Evolutionary conservation across 2,888 invertebrate species (phyloP).

Genomic region (Cheiracanthium punctorium): DNA sequence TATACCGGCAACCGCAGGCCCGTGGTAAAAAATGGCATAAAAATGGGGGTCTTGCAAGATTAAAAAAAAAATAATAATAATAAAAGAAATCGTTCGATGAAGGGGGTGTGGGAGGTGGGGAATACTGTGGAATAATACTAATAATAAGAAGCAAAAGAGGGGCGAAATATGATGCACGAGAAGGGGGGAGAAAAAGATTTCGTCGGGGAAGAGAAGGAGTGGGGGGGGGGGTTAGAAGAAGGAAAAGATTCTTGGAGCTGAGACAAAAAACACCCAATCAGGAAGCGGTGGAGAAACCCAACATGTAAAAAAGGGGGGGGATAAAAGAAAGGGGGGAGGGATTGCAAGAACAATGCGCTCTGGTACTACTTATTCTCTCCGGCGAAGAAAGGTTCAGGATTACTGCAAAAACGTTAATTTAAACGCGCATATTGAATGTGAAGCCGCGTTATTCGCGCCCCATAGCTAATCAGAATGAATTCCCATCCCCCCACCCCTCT

Average conservation of each 20-base stretch:
- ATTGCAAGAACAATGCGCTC: constrained; percentile 52
- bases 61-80: background rate
- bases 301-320: constrained; percentile 27
- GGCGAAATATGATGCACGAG: constrained; percentile 47
- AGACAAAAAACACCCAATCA: constrained; percentile 54
- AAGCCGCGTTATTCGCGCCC: constrained; percentile 58
- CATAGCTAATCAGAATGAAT: constrained; percentile 59
- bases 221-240: constrained; percentile 2
- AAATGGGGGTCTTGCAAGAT: constrained; percentile 11
- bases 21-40: constrained; percentile 1
- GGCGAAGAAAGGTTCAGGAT: constrained; percentile 62
- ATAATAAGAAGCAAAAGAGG: constrained; percentile 21
- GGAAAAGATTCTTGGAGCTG: constrained; percentile 28
- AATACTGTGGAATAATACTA: constrained; percentile 13
- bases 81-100: constrained; percentile 24
- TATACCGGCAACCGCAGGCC: constrained; percentile 36
- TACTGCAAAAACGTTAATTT: constrained; percentile 70
- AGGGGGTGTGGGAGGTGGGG: background rate
- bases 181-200: too few species aligned
- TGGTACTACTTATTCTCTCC: constrained; percentile 41
- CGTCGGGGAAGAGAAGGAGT: background rate
- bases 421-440: constrained; percentile 70
- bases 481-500: constrained; percentile 2
- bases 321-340: constrained; percentile 9
- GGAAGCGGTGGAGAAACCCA: constrained; percentile 29